Base-by-base conservation (phyloP, 2,888 invertebrate genomes). In the Torymus tubicola region DNA sequence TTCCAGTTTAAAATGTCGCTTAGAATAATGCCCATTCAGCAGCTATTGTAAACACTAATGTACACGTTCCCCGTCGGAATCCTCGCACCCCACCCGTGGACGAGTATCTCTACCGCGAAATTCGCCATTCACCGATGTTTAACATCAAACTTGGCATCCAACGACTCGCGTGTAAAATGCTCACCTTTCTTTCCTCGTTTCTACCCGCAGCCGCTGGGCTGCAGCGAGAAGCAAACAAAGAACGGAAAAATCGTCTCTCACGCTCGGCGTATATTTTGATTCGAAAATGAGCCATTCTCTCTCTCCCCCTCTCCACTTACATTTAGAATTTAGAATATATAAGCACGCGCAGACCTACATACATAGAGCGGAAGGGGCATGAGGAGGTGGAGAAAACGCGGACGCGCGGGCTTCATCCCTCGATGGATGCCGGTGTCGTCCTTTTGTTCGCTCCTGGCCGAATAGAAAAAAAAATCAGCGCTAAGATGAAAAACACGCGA, bases 401-500 rank as follows among this genome's bases (percentile, higher is more conserved):
- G n/a, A 11, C 18, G 18, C 24, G 24, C 24, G 24, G 24, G 24
- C 60, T 24, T 69, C 18, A 53, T 68, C 57, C 12, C 21, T n/a
- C 60, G 50, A 72, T 72, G 53, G 72, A 52, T 72, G 78, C n/a
- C 24, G 24, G 2, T 24, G 57, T 10, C n/a, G 8, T n/a, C 53
- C 87, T 85, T 87, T 87, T 87, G 87, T 87, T 87, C 85, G 82
- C 24, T 24, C 24, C 24, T 24, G 82, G 75, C 77, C 58, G 58
- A 78, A 78, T 81, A 63, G 65, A 18, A 72, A 85, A 86, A 86
- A 84, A 85, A 86, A 86, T 80, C 84, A 86, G 85, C 85, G 87
- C 86, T 89, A 89, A 90, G 90, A 90, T 90, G 89, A 89, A 89
- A 90, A 89, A 89, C 86, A 87, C 86, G 86, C 87, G 87, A 89